phyloP scores from a whole-genome alignment of 2,888 invertebrate species.

The Heliconius hortense region DNA sequence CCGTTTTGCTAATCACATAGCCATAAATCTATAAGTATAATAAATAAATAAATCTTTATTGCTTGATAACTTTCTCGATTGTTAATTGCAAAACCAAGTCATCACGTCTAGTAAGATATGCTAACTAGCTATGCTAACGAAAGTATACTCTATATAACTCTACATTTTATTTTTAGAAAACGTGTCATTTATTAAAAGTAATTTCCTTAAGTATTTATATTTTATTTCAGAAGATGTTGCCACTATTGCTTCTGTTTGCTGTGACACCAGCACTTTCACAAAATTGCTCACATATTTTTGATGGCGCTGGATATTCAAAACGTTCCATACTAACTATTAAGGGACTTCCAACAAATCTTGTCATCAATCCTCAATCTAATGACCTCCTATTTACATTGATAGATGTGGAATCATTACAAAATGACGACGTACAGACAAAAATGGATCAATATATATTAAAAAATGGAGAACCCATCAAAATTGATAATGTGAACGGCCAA shows the following conservation, averaged over 20 bases:
- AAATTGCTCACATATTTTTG: constrained; percentile 61
- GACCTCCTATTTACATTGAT: constrained; percentile 71
- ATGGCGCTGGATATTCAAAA: constrained; percentile 56
- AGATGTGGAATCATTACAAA: constrained; percentile 66
- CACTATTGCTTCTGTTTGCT: constrained; percentile 54
- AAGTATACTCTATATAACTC: no score
- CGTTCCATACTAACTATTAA: constrained; percentile 64
- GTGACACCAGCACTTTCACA: constrained; percentile 56
- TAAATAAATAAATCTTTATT: no score
- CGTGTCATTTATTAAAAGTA: no score
- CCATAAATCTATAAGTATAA: no score
- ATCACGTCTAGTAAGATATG: no score
- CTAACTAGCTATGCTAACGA: no score
- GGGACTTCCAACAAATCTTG: constrained; percentile 72
- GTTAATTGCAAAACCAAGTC: no score
- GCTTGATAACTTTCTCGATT: no score
- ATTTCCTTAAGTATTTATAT: not conserved
- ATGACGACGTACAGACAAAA: constrained; percentile 71
- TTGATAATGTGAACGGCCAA: constrained; percentile 68
- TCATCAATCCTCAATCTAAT: constrained; percentile 57
- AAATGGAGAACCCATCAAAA: constrained; percentile 60
- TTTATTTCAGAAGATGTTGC: constrained; percentile 53
- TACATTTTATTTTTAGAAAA: no score
- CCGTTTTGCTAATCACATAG: no score
- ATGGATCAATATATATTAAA: constrained; percentile 73